Evolutionary conservation across 2,888 invertebrate genomes (phyloP).

Genomic region (Micropterix aruncella): DNA sequence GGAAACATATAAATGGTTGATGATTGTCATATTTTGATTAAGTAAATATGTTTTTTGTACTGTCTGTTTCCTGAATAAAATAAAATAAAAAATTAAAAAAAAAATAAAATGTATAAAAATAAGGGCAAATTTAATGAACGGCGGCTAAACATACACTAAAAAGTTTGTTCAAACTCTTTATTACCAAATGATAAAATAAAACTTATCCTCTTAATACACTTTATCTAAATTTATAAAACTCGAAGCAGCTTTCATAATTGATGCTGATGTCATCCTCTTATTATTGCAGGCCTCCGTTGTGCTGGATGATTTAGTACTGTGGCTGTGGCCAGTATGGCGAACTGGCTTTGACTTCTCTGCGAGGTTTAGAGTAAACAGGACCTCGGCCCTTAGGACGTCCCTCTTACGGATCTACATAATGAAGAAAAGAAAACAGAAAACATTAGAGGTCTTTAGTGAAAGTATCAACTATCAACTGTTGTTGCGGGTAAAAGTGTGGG

Average conservation of each 20-base stretch:
- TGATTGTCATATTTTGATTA: no score
- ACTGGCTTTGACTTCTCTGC: slow-evolving; percentile 46
- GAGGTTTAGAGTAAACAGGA: slow-evolving; percentile 45
- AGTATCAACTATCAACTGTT: background rate
- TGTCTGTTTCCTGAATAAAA: no score
- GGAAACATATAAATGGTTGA: no score
- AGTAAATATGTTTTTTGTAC: no score
- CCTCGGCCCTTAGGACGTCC: slow-evolving; percentile 42
- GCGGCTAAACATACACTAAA: no score
- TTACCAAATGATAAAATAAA: no score
- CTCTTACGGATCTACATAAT: slow-evolving; percentile 36
- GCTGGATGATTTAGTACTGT: background rate
- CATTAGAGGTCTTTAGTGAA: background rate
- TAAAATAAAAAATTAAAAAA: no score
- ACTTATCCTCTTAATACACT: slow-evolving; percentile 24
- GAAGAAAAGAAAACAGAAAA: slow-evolving; percentile 7
- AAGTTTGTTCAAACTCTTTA: no score
- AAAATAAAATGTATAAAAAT: no score
- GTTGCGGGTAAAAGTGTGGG: no score
- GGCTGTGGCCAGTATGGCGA: slow-evolving; percentile 5
- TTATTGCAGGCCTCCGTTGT: background rate
- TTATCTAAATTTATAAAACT: slow-evolving; percentile 35
- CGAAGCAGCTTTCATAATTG: slow-evolving; percentile 27
- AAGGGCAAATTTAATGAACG: no score
- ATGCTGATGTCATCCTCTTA: slow-evolving; percentile 17